Percentiles rank a stretch among this genome's conserved stretches.
Evolutionary conservation across 23 tunicate genomes (phyloP).

Genomic region (Ascidia mentula): DNA sequence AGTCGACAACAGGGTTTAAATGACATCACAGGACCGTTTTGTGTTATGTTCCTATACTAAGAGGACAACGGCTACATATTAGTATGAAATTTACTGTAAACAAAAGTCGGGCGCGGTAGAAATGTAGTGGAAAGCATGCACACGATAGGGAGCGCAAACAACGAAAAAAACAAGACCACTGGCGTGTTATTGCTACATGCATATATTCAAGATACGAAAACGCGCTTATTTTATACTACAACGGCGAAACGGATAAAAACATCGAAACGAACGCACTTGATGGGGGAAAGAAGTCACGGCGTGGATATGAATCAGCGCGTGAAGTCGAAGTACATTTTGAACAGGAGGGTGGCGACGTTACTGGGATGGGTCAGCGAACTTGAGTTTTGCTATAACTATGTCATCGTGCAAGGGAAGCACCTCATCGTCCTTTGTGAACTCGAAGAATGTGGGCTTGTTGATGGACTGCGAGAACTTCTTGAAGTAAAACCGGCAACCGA

Average conservation of each 20-base stretch:
- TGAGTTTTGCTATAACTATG: conserved; percentile 57
- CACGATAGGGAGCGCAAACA: not conserved
- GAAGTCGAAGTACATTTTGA: not conserved
- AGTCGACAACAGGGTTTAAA: no score
- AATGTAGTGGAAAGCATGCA: conserved; percentile 10
- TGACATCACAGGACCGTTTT: no score
- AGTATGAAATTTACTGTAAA: conserved; percentile 2
- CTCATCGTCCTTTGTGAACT: conserved; percentile 50
- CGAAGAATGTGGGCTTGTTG: conserved; percentile 41
- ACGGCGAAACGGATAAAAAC: not conserved
- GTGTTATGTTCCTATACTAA: no score
- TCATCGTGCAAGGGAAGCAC: conserved; percentile 67
- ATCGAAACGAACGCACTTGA: not conserved
- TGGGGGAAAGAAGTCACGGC: not conserved
- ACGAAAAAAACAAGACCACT: not conserved
- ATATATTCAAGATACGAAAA: not conserved
- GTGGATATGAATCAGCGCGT: not conserved
- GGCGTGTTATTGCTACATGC: not conserved
- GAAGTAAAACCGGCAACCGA: conserved; percentile 45
- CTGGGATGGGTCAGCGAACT: not conserved
- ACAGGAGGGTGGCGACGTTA: not conserved
- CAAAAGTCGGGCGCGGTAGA: conserved; percentile 1
- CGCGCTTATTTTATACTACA: not conserved
- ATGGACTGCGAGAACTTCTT: conserved; percentile 68
- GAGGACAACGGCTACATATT: not conserved